Conservation (phyloP, 2,113 vertebrate genomes). For the Rhinichthys klamathensis region DNA sequence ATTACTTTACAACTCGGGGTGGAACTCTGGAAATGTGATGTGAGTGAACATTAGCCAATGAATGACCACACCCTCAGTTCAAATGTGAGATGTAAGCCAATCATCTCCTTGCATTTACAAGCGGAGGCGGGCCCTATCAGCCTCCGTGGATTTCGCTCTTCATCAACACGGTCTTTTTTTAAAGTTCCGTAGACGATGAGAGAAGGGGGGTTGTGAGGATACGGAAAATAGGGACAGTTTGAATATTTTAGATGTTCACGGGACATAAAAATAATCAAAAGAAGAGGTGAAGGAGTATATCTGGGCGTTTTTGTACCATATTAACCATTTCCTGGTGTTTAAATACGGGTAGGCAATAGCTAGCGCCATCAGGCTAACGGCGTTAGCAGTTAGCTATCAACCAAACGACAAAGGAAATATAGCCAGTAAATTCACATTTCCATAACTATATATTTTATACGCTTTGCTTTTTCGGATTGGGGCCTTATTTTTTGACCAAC, state of each 20-base stretch:
- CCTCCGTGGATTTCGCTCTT: slow-evolving; percentile 58
- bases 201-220: slow-evolving; percentile 56
- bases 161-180: slow-evolving; percentile 66
- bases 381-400: slow-evolving; percentile 49
- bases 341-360: slow-evolving; percentile 56
- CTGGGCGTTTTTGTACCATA: slow-evolving; percentile 24
- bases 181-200: slow-evolving; percentile 72
- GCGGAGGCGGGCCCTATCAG: slow-evolving; percentile 41
- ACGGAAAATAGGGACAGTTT: slow-evolving; percentile 49
- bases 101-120: slow-evolving; percentile 39
- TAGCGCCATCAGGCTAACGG: slow-evolving; percentile 49
- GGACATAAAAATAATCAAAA: slow-evolving; percentile 29
- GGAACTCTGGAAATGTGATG: slow-evolving; percentile 48
- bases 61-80: not conserved
- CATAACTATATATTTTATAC: slow-evolving; percentile 37
- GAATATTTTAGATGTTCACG: slow-evolving; percentile 23
- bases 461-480: slow-evolving; percentile 1
- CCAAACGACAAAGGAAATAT: slow-evolving; percentile 55
- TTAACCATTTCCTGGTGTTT: slow-evolving; percentile 40
- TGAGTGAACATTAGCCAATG: slow-evolving; percentile 61
- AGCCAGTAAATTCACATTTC: slow-evolving; percentile 42
- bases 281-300: slow-evolving; percentile 47
- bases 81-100: slow-evolving; percentile 59
- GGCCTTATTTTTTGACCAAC: slow-evolving; percentile 39
- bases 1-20: slow-evolving; percentile 28